Evolutionary conservation across 2,113 vertebrate species (phyloP).

Genomic region (Laterallus jamaicensis): DNA sequence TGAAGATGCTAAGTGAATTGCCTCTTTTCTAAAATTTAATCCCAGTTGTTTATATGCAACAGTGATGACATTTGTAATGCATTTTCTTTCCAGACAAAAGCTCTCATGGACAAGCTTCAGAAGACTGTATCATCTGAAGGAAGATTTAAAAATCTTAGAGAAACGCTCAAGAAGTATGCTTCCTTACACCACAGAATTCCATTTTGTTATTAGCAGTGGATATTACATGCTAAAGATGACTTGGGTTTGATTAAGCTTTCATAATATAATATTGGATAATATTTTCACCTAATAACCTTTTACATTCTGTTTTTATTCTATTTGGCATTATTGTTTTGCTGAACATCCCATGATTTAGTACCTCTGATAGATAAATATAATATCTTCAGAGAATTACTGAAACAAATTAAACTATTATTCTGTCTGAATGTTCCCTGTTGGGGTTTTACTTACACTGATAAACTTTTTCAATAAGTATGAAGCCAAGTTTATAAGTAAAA

Average conservation of each 20-base stretch:
- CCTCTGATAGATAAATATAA: background rate
- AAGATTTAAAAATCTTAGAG: conserved; percentile 98
- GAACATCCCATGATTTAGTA: background rate
- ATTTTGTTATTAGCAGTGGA: background rate
- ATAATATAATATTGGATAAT: background rate
- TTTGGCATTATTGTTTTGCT: background rate
- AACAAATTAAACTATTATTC: conserved; percentile 32
- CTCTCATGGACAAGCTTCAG: conserved; percentile 98
- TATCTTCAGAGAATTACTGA: background rate
- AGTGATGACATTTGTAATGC: background rate
- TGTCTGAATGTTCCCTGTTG: background rate
- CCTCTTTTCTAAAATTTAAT: background rate
- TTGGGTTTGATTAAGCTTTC: background rate
- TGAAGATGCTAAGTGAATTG: background rate
- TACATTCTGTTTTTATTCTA: background rate
- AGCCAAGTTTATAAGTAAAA: background rate
- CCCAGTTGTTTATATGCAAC: background rate
- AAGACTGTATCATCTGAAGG: conserved; percentile 98
- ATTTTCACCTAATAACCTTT: background rate
- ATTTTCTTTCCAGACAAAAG: conserved; percentile 86
- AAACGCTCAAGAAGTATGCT: conserved; percentile 96
- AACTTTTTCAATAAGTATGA: conserved; percentile 24
- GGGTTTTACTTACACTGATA: background rate
- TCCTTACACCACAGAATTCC: background rate
- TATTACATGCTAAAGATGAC: background rate